Base-by-base conservation (phyloP, 2,113 vertebrate genomes). In the Dasyurus viverrinus region DNA sequence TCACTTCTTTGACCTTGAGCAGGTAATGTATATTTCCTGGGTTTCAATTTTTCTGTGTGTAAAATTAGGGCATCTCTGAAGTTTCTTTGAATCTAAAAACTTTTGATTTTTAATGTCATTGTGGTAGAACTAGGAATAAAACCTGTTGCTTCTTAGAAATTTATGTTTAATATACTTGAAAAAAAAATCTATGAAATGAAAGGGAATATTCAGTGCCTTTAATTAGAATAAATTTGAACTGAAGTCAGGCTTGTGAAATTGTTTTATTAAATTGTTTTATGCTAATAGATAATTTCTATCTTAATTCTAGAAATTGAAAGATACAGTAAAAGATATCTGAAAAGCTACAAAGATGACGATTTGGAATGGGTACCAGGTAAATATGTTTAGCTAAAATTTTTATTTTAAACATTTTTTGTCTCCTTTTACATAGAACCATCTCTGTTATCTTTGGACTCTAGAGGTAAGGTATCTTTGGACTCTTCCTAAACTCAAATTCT, bases 321-420 rank as follows among this genome's bases (percentile, higher is more conserved):
- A 92, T 99, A 99, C 93, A 98, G 99, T 16, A 98, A 99, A 97
- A 99, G 99, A 97, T 99, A 99, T 53, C 97, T 97, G 97, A 98
- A 98, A 96, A 92, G 53, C 0, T 95, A 96, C 94, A 50, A 98
- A 98, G 96, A 98, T 96, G 96, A 95, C 0, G 92, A 96, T 92
- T 94, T 97, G 25, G 48, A 98, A 1, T 99, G 99, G 99, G 99
- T 98, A 96, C 99, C 99, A 99, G 99, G 99, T 99, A 98, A 93
- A 55, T 60, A 46, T 14, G 92, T 2, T 53, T 91, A 93, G 23
- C 93, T 94, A 84, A 95, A 93, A 90, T 54, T 47, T 52, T 54
- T 60, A 84, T 90, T 93, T 53, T 96, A 95, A 92, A 46, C 26
- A 30, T 92, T 2, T 92, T 36, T 94, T 93, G 16, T 93, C 14